Percentiles rank a stretch among this genome's conserved stretches.
These are phyloP conservation scores for Oncorhynchus gorbuscha DNA, from an alignment of 2,113 vertebrate species.

Conservation along the genomic window DNA sequence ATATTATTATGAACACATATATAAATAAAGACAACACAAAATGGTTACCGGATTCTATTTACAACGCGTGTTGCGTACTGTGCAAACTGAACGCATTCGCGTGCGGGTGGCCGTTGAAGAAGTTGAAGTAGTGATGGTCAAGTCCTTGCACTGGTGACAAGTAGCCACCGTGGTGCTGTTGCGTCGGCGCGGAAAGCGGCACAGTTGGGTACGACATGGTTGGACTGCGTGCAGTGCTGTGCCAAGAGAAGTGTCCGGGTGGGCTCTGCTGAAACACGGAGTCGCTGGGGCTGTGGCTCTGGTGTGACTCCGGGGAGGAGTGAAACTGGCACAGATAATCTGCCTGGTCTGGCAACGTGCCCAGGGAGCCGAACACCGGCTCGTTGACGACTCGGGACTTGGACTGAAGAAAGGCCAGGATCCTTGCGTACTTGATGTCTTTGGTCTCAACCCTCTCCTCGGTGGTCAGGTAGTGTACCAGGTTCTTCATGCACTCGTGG, in stretches of 20 bases:
- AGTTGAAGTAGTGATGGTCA: slow-evolving; percentile 91
- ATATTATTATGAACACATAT: slow-evolving; percentile 32
- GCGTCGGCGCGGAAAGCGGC: slow-evolving; percentile 74
- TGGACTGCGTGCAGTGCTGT: slow-evolving; percentile 76
- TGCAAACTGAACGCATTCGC: slow-evolving; percentile 85
- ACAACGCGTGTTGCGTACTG: slow-evolving; percentile 86
- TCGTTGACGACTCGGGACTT: slow-evolving; percentile 85
- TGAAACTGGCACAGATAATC: slow-evolving; percentile 85
- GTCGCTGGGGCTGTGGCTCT: slow-evolving; percentile 78
- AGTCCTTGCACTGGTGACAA: slow-evolving; percentile 86
- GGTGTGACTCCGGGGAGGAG: slow-evolving; percentile 77
- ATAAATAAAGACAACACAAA: slow-evolving; percentile 67
- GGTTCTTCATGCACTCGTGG: slow-evolving; percentile 97
- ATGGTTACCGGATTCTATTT: slow-evolving; percentile 41
- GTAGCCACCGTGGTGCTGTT: slow-evolving; percentile 82
- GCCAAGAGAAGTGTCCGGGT: slow-evolving; percentile 84
- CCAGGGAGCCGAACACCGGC: slow-evolving; percentile 79
- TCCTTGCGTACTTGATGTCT: slow-evolving; percentile 94
- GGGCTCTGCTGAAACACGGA: slow-evolving; percentile 79
- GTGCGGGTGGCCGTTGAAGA: slow-evolving; percentile 87
- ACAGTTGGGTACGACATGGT: slow-evolving; percentile 81
- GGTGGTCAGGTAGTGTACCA: slow-evolving; percentile 96
- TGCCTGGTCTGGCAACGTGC: slow-evolving; percentile 74
- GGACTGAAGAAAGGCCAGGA: slow-evolving; percentile 94
- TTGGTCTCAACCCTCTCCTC: slow-evolving; percentile 95